Percentiles rank a stretch among this genome's conserved stretches.
Evolutionary conservation across 2,888 invertebrate species (phyloP).

Genomic region (Folsomia manolachei): DNA sequence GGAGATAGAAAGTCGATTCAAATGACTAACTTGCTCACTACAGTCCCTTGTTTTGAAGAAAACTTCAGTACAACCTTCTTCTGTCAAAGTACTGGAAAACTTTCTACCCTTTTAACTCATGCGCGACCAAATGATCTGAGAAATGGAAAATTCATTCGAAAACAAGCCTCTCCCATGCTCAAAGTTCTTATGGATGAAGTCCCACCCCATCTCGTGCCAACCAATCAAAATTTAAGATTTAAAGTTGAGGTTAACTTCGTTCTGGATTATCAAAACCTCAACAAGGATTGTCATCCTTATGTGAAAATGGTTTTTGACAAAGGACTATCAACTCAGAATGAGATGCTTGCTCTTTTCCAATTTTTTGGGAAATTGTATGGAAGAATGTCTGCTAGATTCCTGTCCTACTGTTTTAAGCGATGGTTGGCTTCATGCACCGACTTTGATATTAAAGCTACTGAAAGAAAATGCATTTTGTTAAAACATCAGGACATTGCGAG

Average conservation of each 20-base stretch:
- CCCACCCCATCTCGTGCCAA: neutral
- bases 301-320: conserved; percentile 1
- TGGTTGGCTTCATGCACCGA: conserved; percentile 3
- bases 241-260: neutral
- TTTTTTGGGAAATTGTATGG: conserved; percentile 9
- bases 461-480: neutral
- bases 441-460: conserved; percentile 5
- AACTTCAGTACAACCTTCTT: neutral
- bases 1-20: neutral
- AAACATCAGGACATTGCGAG: neutral
- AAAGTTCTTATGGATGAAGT: conserved; percentile 4
- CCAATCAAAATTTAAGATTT: conserved; percentile 4
- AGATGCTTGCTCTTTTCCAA: neutral
- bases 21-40: neutral
- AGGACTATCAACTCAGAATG: neutral
- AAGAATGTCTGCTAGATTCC: neutral
- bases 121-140: neutral
- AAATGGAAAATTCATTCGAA: conserved; percentile 11
- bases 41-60: conserved; percentile 14
- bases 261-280: conserved; percentile 10
- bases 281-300: neutral
- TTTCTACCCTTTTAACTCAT: neutral
- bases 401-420: neutral
- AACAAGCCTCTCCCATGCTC: neutral
- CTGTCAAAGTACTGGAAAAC: neutral